Evolutionary conservation across 2,797 vertebrate species (phyloP).

Genomic region (Ptychobarbus kaznakovi): DNA sequence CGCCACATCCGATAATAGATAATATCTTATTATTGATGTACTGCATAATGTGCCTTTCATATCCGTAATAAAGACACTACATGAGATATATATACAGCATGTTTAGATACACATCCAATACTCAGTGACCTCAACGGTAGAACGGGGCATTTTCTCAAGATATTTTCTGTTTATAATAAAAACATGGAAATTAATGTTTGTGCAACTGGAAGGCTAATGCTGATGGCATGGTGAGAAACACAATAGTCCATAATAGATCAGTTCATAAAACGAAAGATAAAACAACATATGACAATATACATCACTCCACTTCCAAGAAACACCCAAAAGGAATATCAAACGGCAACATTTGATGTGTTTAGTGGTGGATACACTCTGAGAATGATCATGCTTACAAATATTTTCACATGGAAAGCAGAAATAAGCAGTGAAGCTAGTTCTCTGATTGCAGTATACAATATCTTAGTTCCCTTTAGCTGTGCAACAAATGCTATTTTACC

Average conservation of each 20-base stretch:
- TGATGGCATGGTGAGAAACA: slow-evolving; percentile 37
- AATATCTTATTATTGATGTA: slow-evolving; percentile 57
- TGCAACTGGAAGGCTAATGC: slow-evolving; percentile 48
- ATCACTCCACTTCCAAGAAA: slow-evolving; percentile 22
- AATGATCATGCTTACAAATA: slow-evolving; percentile 18
- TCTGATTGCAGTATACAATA: slow-evolving; percentile 2
- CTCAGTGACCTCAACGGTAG: slow-evolving; percentile 42
- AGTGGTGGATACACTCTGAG: neutral
- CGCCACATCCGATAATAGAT: neutral
- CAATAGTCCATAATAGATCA: slow-evolving; percentile 18
- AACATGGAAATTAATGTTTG: slow-evolving; percentile 44
- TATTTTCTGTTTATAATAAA: slow-evolving; percentile 29
- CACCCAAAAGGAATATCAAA: slow-evolving; percentile 21
- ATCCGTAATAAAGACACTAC: slow-evolving; percentile 59
- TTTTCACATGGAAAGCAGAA: slow-evolving; percentile 6
- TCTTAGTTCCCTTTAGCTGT: slow-evolving; percentile 3
- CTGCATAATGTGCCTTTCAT: slow-evolving; percentile 58
- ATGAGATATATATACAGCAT: slow-evolving; percentile 61
- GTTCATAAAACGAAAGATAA: slow-evolving; percentile 26
- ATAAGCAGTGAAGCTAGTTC: slow-evolving; percentile 14
- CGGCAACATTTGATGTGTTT: slow-evolving; percentile 25
- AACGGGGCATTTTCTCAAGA: slow-evolving; percentile 39
- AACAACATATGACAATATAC: slow-evolving; percentile 44
- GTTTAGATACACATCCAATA: slow-evolving; percentile 58
- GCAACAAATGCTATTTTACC: slow-evolving; percentile 5